Base-by-base conservation (phyloP, 2,797 vertebrate genomes). In the Brotula barbata region DNA sequence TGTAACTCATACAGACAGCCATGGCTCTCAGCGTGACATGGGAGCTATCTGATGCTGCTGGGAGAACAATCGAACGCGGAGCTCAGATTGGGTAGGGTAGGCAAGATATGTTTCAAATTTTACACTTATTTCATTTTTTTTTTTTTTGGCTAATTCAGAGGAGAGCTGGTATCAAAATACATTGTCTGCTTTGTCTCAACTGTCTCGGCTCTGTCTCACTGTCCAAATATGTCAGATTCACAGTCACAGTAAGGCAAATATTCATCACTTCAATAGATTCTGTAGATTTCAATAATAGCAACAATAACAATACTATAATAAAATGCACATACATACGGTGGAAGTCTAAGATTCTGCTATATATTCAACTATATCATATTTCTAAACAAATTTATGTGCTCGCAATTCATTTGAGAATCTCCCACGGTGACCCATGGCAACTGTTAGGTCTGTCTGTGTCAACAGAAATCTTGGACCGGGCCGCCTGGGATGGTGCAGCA, bases 1-100 rank as follows among this genome's bases (percentile, higher is more conserved):
- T 85, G 91, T 85, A 90, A 92, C 84, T 73, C 74, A 90, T 86
- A 87, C 81, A 87, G 69, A 83, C 67, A 28, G 71, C 53, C 46
- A n/a, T 55, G 82, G 78, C 78, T 78, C 86, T 78, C 78, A 76
- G 68, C 58, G 51, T 58, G 72, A 72, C 53, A 39, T n/a, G 58
- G 5, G 25, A 70, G 82, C 64, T 52, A 74, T 61, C 77, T 73
- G 83, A 73, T 67, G 78, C 68, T 75, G 54, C 64, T 33, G n/a
- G 37, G 64, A 64, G 59, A 58, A 62, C 63, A 48, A 80, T 54
- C 68, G 41, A 78, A 74, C 58, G 64, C 40, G 28, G 54, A 65
- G 78, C 78, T 87, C 84, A 82, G 86, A 90, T 89, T 89, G 68
- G 53, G 56, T 67, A 15, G 39, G 62, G 60, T 33, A 19, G 19